Evolutionary conservation across 2,888 invertebrate species (phyloP), one percentile per base, ranked within the genome.

Genomic region (Troides aeacus): DNA sequence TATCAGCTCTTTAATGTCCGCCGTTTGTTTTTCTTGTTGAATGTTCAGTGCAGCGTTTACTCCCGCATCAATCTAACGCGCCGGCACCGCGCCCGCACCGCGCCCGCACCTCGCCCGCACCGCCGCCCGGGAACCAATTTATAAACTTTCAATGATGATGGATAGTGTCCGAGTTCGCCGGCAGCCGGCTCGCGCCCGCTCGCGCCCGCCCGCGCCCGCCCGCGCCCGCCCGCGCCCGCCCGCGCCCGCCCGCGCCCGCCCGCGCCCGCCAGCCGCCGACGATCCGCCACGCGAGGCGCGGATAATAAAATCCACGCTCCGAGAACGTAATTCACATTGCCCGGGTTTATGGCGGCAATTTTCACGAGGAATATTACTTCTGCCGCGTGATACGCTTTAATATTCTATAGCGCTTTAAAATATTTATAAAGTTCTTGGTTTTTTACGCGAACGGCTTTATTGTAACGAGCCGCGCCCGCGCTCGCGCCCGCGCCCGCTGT

Each of bases 131-230:
- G 78, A 85, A 86, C 86, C 90, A 89, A 90, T 90, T 90, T 90
- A 91, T 89, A 89, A 90, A 90, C 83, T 89, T 87, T 86, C 87
- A 85, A 89, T 88, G 82, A 87, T 90, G 90, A 90, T 88, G 84
- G 87, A 90, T 89, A 79, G 83, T 73, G 74, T 71, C 74, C 74
- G 79, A 81, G 78, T 79, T 79, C 70, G 4, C 46, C 46, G 4
- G 15, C 15, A 2, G 12, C 46, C 46, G 30, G 30, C 46, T 1
- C 15, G 15, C 42, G 42, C 42, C 15, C 15, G 12, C 42, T 12
- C 42, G 8, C 42, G 8, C 42, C 8, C 42, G 12, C 42, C 15
- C 15, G 42, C 42, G 1, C 42, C 42, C 15, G 12, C 42, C 1
- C 10, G 1, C 42, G 12, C 42, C 15, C 21, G 21, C 42, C 10